Base-by-base conservation (phyloP, 2,888 invertebrate species). In the Mesodorylaimus sp. region DNA sequence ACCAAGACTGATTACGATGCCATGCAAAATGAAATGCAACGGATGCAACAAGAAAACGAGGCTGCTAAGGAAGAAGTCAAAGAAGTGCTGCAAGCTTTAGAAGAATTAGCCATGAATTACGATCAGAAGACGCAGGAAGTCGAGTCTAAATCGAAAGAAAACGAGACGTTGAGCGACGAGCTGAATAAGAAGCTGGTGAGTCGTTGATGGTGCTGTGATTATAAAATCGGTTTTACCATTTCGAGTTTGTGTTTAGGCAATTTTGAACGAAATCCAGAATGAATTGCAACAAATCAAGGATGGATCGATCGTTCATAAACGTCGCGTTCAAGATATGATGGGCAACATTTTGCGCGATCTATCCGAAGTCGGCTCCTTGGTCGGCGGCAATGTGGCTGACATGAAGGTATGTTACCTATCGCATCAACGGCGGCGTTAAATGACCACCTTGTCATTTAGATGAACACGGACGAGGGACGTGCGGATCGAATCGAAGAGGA, bases 111-210 rank as follows among this genome's bases (percentile, higher is more conserved):
- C 47, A 88, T 97, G 61, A 97, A 95, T 74, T 95, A 95, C 68
- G 97, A 99, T 69, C 93, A 95, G 72, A 97, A 99, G 71, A 88
- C 87, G 46, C 88, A 88, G 69, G 97, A 99, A 73, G 79, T 89
- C 36, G 93, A 95, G 64, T 79, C 80, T 63, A 91, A 95, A 74
- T 87, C 87, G 70, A 85, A 87, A 67, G 93, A 95, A 68, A 83
- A 86, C 68, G 93, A 95, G 66, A 76, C 77, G 50, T 73, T 95
- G 16, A 79, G 80, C 36, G 93, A 93, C 64, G 93, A 93, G 63
- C 72, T 93, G 55, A 79, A 81, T 68, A 76, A 81, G 57, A 93
- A 91, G 70, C 79, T 81, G 73, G 79, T 75, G 54, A 53, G 65
- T 58, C 13, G 42, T 10, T 19, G 10, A 41, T 41, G 24, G 7